A percentile compares a stretch with the other conserved stretches of the same genome.
Conservation (phyloP, 1,140 invertebrate genomes). For the Zophobas atratus region DNA sequence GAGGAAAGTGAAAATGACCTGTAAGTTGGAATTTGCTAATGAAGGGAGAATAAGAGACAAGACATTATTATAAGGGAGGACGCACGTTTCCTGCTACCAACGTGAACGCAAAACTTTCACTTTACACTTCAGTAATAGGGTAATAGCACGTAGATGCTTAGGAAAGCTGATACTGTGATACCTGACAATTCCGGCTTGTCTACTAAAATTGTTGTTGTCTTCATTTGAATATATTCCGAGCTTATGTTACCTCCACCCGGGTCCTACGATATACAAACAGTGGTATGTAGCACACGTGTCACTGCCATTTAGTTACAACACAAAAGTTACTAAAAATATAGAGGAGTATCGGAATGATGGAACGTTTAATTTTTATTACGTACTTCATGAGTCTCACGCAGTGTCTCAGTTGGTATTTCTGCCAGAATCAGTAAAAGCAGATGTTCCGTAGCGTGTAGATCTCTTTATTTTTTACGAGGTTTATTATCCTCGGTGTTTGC, state of each 20-base stretch:
- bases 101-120: background rate
- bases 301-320: no score
- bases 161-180: constrained; percentile 8
- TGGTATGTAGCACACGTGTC: no score
- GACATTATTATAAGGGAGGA: constrained; percentile 3
- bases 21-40: background rate
- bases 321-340: no score
- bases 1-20: background rate
- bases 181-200: background rate
- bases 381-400: no score
- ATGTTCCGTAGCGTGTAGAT: no score
- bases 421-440: no score
- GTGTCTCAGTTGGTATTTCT: no score
- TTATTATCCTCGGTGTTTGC: background rate
- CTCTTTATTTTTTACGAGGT: no score
- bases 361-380: no score
- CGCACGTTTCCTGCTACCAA: background rate
- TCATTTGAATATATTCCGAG: background rate
- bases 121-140: constrained; percentile 15
- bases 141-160: constrained; percentile 1
- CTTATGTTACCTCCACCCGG: no score
- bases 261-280: no score
- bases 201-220: constrained; percentile 6
- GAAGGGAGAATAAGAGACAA: constrained; percentile 2
- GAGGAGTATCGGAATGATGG: no score